Conservation (phyloP, 1,140 invertebrate species). For the Drosophila nigrodunni region DNA sequence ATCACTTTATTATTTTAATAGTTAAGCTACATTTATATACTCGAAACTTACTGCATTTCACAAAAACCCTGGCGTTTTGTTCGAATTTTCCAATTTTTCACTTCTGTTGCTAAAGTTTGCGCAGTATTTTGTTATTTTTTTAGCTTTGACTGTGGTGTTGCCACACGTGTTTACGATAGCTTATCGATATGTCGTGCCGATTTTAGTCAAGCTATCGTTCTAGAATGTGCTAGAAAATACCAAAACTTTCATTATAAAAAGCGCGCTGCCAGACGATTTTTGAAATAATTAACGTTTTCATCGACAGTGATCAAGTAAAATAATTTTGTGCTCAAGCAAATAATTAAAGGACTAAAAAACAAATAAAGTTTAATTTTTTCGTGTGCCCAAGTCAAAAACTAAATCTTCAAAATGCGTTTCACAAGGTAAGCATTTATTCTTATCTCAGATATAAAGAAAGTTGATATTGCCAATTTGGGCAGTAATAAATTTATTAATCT, state of each 20-base stretch:
- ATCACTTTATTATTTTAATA: background rate
- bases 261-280: constrained; percentile 25
- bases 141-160: constrained; percentile 23
- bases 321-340: constrained; percentile 3
- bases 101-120: constrained; percentile 9
- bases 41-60: constrained; percentile 49
- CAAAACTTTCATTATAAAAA: constrained; percentile 53
- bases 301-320: constrained; percentile 39
- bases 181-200: constrained; percentile 13
- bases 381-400: background rate
- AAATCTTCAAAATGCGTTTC: constrained; percentile 60
- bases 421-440: constrained; percentile 56
- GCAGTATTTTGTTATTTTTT: constrained; percentile 28
- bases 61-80: background rate
- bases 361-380: background rate
- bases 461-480: background rate
- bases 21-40: background rate
- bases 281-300: constrained; percentile 55
- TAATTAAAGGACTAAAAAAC: background rate
- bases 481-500: no score
- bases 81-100: constrained; percentile 7
- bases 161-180: constrained; percentile 32
- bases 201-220: background rate
- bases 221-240: constrained; percentile 56
- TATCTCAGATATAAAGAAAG: background rate